phyloP scores from a whole-genome alignment of 2,888 invertebrate species.

The Cacoxenus indagator region DNA sequence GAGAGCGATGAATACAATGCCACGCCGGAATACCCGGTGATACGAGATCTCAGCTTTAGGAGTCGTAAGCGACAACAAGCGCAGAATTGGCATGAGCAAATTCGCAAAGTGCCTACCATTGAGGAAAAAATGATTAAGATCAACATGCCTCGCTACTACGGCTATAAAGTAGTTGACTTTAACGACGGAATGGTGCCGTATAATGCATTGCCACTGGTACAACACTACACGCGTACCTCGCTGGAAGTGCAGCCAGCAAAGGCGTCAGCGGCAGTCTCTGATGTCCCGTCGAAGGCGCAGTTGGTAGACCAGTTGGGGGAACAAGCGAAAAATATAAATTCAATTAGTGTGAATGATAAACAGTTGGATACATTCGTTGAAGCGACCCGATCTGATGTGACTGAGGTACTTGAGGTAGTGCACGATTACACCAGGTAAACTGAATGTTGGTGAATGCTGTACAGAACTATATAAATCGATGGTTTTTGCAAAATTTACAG shows the following conservation, averaged over 20 bases:
- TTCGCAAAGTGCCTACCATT: conserved; percentile 78
- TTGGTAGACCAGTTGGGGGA: conserved; percentile 54
- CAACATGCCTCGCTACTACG: conserved; percentile 87
- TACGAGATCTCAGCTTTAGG: conserved; percentile 73
- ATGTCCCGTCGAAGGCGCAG: conserved; percentile 76
- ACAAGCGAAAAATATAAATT: not conserved
- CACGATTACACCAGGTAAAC: conserved; percentile 58
- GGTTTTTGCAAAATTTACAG: not conserved
- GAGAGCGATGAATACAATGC: conserved; percentile 49
- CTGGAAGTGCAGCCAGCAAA: conserved; percentile 71
- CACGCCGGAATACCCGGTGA: conserved; percentile 60
- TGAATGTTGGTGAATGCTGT: not conserved
- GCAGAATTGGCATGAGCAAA: conserved; percentile 73
- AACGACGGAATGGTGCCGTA: conserved; percentile 76
- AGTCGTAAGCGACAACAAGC: conserved; percentile 72
- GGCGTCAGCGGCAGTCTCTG: not conserved
- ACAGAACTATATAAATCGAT: not conserved
- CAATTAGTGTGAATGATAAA: conserved; percentile 6
- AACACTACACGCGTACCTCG: conserved; percentile 85
- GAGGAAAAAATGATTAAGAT: conserved; percentile 88
- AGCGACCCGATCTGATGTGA: conserved; percentile 53
- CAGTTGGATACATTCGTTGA: conserved; percentile 44
- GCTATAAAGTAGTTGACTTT: conserved; percentile 78
- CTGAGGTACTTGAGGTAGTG: conserved; percentile 57
- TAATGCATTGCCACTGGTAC: conserved; percentile 78